Base-by-base conservation (phyloP, 2,888 invertebrate species). In the Gibbula magus region DNA sequence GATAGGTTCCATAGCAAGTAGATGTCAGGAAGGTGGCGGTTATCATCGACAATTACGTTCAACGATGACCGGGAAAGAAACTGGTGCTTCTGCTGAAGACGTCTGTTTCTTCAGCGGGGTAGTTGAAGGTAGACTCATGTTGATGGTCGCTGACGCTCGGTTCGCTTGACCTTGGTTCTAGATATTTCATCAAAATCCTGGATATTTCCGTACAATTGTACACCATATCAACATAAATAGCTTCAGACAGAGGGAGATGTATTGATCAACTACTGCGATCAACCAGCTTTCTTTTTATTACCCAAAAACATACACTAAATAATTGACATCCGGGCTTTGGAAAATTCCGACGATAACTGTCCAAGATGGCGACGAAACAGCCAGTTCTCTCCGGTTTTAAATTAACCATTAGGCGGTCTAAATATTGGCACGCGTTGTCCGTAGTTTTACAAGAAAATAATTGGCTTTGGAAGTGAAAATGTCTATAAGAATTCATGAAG, bases 311-410 rank as follows among this genome's bases (percentile, higher is more conserved):
- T 61, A 61, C 25, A 18, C 10, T n/a, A 29, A n/a, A 29, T 61
- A 1, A 25, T n/a, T 10, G 61, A 61, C 61, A 61, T n/a, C 29
- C 29, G 2, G 1, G 61, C 25, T 13, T 20, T 45, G n/a, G n/a
- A 45, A 45, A 35, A 45, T 45, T 45, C 45, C 45, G 13, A 10
- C 13, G 45, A 45, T 4, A 45, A 45, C 5, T 45, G 13, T 66
- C 16, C 32, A 29, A 29, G 29, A 66, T 66, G 66, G 32, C 25
- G 29, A 32, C 32, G 66, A 25, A 0, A 16, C 20, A 20, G 25
- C 66, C 32, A 32, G 66, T 66, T 66, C 32, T 25, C 29, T 66
- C 66, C 66, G 66, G 66, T 66, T 66, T n/a, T n/a, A n/a, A n/a
- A n/a, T n/a, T n/a, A n/a, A n/a, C n/a, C n/a, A n/a, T n/a, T n/a